Percentiles rank a stretch among this genome's conserved stretches.
Evolutionary conservation across 2,888 invertebrate genomes (phyloP).

Genomic region (Philopedon plagiatum): DNA sequence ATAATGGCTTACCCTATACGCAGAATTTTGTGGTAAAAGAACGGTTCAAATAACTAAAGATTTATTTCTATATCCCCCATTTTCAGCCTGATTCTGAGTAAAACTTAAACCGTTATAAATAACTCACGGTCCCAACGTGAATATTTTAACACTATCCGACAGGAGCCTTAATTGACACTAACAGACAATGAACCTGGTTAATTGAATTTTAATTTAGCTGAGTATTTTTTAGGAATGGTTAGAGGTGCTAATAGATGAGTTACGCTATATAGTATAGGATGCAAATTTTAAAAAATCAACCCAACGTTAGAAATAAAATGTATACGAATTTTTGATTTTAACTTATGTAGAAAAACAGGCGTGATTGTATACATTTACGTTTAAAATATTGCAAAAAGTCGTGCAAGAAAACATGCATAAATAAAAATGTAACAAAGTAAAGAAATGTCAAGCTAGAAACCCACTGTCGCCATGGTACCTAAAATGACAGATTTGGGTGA

Average conservation of each 20-base stretch:
- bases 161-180: neutral
- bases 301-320: no score
- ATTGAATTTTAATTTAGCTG: no score
- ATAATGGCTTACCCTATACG: no score
- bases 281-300: no score
- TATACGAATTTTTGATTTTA: neutral
- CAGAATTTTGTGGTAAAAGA: neutral
- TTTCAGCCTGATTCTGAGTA: neutral
- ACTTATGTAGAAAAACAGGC: neutral
- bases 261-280: no score
- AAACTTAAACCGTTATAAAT: neutral
- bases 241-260: no score
- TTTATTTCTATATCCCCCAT: neutral
- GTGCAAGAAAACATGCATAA: slow-evolving; percentile 2
- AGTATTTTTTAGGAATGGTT: no score
- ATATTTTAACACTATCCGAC: neutral
- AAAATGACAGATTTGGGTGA: slow-evolving; percentile 6
- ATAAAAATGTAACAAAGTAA: neutral
- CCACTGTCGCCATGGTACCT: slow-evolving; percentile 6
- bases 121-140: neutral
- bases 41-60: neutral
- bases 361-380: neutral
- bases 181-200: neutral
- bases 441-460: neutral
- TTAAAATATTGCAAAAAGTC: neutral